Percentiles rank a stretch among this genome's conserved stretches.
Conservation (phyloP, 2,888 invertebrate species). For the Chaetoderma sp. region DNA sequence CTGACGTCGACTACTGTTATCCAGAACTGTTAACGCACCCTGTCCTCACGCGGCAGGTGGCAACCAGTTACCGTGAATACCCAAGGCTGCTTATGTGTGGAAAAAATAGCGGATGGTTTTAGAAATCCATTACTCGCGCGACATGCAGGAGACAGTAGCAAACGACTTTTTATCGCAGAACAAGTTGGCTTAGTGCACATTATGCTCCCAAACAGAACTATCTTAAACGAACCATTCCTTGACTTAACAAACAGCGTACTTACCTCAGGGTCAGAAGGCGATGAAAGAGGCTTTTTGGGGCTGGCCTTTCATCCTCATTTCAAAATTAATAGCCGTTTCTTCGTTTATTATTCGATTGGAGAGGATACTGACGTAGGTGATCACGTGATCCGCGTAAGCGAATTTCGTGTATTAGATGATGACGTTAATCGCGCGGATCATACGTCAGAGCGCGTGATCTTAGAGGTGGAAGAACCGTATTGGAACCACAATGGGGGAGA, state of each 20-base stretch:
- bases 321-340: slow-evolving; percentile 52
- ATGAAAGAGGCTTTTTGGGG: slow-evolving; percentile 60
- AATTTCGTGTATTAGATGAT: background rate
- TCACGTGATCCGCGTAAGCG: background rate
- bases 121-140: slow-evolving; percentile 51
- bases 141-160: slow-evolving; percentile 54
- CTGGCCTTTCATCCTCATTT: slow-evolving; percentile 60
- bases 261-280: slow-evolving; percentile 40
- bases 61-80: slow-evolving; percentile 23
- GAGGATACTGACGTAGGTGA: background rate
- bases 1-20: slow-evolving; percentile 60
- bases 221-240: slow-evolving; percentile 45
- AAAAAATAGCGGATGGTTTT: slow-evolving; percentile 39
- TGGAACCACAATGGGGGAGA: slow-evolving; percentile 59
- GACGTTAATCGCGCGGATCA: slow-evolving; percentile 34
- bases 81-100: slow-evolving; percentile 60
- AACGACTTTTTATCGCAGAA: slow-evolving; percentile 59
- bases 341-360: slow-evolving; percentile 52
- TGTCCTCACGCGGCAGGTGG: slow-evolving; percentile 34
- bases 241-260: slow-evolving; percentile 43
- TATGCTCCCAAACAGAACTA: slow-evolving; percentile 43
- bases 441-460: slow-evolving; percentile 45
- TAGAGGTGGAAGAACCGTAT: slow-evolving; percentile 52
- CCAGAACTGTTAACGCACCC: slow-evolving; percentile 54
- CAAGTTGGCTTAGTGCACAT: slow-evolving; percentile 56